Evolutionary conservation across 2,888 invertebrate species (phyloP).

Genomic region (Philopedon plagiatum): DNA sequence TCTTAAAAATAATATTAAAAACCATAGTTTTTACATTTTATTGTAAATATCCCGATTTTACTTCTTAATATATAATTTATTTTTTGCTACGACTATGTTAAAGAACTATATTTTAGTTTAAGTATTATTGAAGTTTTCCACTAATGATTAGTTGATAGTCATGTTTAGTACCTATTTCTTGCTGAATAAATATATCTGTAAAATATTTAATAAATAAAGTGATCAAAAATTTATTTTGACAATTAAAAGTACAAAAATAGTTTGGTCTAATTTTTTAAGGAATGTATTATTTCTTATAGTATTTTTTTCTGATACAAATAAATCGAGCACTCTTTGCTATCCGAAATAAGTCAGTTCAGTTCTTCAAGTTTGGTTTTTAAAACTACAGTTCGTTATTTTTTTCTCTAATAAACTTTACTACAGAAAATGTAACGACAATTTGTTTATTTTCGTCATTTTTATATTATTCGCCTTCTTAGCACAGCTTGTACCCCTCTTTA

Average conservation of each 20-base stretch:
- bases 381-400: too few species aligned
- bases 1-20: not conserved
- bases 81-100: constrained; percentile 22
- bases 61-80: constrained; percentile 26
- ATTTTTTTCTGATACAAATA: too few species aligned
- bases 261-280: too few species aligned
- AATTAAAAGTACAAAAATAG: not conserved
- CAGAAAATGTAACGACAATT: too few species aligned
- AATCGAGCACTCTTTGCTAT: too few species aligned
- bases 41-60: constrained; percentile 29
- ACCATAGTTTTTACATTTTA: constrained; percentile 13
- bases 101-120: constrained; percentile 25
- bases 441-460: too few species aligned
- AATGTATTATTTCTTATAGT: too few species aligned
- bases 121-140: constrained; percentile 27
- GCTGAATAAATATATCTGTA: not conserved
- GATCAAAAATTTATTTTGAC: not conserved
- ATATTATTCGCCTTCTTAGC: too few species aligned
- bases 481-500: too few species aligned
- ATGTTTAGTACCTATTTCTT: constrained; percentile 36
- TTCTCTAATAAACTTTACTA: too few species aligned
- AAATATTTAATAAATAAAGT: constrained; percentile 1
- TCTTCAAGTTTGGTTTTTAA: too few species aligned
- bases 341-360: too few species aligned
- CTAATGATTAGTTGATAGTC: constrained; percentile 37